These are phyloP conservation scores for Tetrax tetrax DNA, from an alignment of 2,113 vertebrate genomes.

Conservation along the genomic window DNA sequence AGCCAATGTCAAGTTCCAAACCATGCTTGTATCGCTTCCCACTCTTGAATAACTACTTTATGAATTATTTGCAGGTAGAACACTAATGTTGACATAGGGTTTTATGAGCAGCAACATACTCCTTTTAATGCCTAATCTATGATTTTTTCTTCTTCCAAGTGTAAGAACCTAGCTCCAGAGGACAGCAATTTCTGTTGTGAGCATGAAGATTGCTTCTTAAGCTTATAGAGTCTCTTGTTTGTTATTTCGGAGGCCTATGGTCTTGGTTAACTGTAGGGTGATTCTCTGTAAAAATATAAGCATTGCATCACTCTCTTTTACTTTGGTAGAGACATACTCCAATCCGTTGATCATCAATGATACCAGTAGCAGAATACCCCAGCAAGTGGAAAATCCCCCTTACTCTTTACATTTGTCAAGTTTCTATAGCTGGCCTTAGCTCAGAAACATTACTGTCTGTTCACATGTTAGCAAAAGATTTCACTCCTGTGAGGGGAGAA, in stretches of 20 bases:
- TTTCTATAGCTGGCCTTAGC: neutral
- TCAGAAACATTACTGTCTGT: neutral
- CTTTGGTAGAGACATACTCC: neutral
- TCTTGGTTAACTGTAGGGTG: neutral
- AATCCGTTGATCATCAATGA: neutral
- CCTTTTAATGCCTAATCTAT: neutral
- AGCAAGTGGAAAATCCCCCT: neutral
- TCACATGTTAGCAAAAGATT: neutral
- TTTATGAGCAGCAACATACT: neutral
- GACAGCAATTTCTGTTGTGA: neutral
- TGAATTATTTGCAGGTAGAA: neutral
- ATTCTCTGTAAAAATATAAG: neutral
- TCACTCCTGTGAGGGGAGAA: neutral
- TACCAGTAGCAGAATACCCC: neutral
- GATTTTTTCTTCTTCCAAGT: neutral
- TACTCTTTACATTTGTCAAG: neutral
- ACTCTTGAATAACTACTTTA: neutral
- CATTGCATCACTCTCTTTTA: neutral
- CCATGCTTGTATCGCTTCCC: neutral
- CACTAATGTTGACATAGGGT: neutral
- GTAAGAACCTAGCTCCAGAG: neutral
- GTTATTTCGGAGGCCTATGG: neutral
- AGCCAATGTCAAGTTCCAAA: neutral
- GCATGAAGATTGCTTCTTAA: neutral
- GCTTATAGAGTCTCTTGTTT: neutral